Conservation (phyloP, 2,797 vertebrate species). For the Tenualosa thibaudeaui region DNA sequence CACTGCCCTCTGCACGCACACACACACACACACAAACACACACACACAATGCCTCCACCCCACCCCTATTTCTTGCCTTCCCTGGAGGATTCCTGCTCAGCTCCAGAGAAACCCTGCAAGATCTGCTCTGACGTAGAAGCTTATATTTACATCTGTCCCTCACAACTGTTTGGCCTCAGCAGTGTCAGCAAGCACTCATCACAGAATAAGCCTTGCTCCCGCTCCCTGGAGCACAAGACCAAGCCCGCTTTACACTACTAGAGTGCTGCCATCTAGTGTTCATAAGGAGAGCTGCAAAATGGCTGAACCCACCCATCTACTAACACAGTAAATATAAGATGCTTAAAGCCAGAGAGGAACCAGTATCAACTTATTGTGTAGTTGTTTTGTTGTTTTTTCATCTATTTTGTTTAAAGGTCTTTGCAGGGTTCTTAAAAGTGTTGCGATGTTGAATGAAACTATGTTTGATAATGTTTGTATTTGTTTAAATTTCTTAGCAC, state of each 20-base stretch:
- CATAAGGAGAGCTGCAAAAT: constrained; percentile 30
- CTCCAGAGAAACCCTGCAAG: background rate
- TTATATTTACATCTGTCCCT: constrained; percentile 56
- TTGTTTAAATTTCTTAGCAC: no score
- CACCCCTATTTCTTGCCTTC: constrained; percentile 44
- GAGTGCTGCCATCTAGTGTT: constrained; percentile 64
- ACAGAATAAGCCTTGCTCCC: constrained; percentile 29
- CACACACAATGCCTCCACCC: background rate
- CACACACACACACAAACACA: background rate
- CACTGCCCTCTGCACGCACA: background rate
- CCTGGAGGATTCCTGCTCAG: constrained; percentile 51
- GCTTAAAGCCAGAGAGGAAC: background rate
- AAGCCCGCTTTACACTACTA: constrained; percentile 40
- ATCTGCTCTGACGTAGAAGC: constrained; percentile 11
- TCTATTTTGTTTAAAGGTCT: background rate
- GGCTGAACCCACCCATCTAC: background rate
- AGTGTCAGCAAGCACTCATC: constrained; percentile 23
- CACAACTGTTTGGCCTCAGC: constrained; percentile 47
- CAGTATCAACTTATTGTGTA: no score
- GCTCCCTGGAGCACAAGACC: background rate
- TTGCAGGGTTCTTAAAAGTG: background rate
- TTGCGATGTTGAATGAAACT: no score
- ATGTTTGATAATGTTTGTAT: no score
- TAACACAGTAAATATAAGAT: background rate
- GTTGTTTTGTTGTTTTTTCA: background rate